phyloP scores from a whole-genome alignment of 2,888 invertebrate genomes.

The Epinotia bilunana region DNA sequence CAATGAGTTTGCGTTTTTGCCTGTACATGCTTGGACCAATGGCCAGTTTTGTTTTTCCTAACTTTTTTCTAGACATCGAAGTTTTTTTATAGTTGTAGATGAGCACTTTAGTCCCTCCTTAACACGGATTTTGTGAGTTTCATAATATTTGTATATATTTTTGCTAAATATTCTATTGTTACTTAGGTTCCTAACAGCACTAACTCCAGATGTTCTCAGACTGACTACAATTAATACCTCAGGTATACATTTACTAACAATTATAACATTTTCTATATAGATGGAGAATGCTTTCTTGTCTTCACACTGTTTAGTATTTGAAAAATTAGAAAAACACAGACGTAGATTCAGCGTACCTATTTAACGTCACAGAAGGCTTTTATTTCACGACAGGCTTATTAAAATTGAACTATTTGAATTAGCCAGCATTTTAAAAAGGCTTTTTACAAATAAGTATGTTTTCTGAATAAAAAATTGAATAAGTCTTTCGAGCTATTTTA shows the following conservation, averaged over 20 bases:
- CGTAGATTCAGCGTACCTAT: constrained; percentile 47
- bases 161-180: constrained; percentile 57
- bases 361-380: neutral
- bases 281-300: constrained; percentile 81
- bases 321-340: constrained; percentile 46
- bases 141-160: constrained; percentile 40
- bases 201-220: constrained; percentile 84
- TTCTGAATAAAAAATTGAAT: neutral
- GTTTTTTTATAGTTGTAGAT: constrained; percentile 33
- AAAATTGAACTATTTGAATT: neutral
- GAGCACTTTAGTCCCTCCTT: constrained; percentile 37
- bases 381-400: constrained; percentile 30
- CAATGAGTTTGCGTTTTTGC: constrained; percentile 58
- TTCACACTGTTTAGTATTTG: constrained; percentile 63
- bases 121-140: constrained; percentile 39
- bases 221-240: constrained; percentile 83
- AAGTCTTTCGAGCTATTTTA: constrained; percentile 17
- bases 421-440: neutral
- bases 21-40: constrained; percentile 80
- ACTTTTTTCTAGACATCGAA: constrained; percentile 27
- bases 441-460: neutral
- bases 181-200: constrained; percentile 83
- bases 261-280: constrained; percentile 58
- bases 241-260: constrained; percentile 75
- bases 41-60: constrained; percentile 62